Evolutionary conservation across 2,113 vertebrate species (phyloP).

Genomic region (Pseudorectes ferrugineus): DNA sequence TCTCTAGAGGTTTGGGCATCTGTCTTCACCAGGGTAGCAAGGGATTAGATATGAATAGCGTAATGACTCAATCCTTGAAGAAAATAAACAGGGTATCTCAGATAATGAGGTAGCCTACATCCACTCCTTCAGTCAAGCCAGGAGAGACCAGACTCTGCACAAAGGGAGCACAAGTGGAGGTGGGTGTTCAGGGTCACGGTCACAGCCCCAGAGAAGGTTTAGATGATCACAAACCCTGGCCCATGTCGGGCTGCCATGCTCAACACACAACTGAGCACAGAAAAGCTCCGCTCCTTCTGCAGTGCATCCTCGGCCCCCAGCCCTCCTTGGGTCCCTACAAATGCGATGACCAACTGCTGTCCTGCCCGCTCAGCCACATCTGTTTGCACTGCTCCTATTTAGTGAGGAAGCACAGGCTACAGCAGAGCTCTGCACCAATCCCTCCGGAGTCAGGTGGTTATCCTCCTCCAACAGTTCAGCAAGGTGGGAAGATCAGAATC

Average conservation of each 20-base stretch:
- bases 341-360: not conserved
- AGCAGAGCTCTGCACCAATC: not conserved
- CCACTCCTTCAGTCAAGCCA: not conserved
- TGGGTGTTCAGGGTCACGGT: not conserved
- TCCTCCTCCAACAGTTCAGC: fast-evolving
- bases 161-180: not conserved
- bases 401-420: not conserved
- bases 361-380: not conserved
- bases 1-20: not conserved
- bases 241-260: fast-evolving
- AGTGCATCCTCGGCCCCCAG: fast-evolving
- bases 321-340: not conserved
- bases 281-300: not conserved
- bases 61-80: not conserved
- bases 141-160: not conserved
- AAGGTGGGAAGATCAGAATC: not conserved
- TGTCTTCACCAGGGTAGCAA: not conserved
- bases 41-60: not conserved
- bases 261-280: not conserved
- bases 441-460: fast-evolving
- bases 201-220: not conserved
- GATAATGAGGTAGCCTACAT: not conserved
- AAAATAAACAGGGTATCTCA: not conserved
- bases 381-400: not conserved
- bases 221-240: not conserved